A percentile compares a stretch with the other conserved stretches of the same genome.
Conservation (phyloP, 2,113 vertebrate species). For the Donacobius atricapilla region DNA sequence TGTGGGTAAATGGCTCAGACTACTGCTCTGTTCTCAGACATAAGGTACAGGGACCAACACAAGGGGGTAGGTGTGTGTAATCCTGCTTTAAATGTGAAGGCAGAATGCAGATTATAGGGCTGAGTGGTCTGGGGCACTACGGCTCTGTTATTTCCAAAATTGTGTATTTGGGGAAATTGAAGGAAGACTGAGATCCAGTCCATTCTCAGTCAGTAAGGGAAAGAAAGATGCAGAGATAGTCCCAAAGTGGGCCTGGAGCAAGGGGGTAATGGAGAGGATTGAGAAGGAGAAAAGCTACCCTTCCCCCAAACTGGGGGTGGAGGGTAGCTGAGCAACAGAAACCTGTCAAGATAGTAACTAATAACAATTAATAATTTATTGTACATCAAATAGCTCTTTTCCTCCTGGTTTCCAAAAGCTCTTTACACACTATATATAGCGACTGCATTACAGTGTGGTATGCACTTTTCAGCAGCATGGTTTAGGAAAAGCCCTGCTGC, state of each 20-base stretch:
- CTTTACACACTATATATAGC: slow-evolving; percentile 59
- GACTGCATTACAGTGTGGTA: slow-evolving; percentile 54
- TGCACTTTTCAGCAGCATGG: slow-evolving; percentile 31
- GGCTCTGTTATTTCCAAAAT: background rate
- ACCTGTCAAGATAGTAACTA: slow-evolving; percentile 46
- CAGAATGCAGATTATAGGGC: background rate
- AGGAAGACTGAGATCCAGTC: background rate
- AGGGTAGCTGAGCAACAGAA: slow-evolving; percentile 16
- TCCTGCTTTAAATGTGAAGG: background rate
- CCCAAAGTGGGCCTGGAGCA: background rate
- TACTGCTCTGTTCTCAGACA: background rate
- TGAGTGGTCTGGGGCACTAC: background rate
- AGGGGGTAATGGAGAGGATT: background rate
- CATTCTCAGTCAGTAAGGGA: background rate
- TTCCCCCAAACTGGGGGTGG: background rate
- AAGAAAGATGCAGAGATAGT: background rate
- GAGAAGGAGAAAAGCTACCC: background rate
- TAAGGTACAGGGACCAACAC: background rate
- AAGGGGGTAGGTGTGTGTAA: background rate
- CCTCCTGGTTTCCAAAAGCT: slow-evolving; percentile 63
- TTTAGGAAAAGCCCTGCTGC: slow-evolving; percentile 3
- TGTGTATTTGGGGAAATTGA: background rate
- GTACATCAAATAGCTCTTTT: slow-evolving; percentile 56
- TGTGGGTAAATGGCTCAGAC: background rate
- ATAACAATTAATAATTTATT: slow-evolving; percentile 68